Conservation (phyloP, 30 jellyfish, hydroid and myxozoan species). For the Aurelia sp. region DNA sequence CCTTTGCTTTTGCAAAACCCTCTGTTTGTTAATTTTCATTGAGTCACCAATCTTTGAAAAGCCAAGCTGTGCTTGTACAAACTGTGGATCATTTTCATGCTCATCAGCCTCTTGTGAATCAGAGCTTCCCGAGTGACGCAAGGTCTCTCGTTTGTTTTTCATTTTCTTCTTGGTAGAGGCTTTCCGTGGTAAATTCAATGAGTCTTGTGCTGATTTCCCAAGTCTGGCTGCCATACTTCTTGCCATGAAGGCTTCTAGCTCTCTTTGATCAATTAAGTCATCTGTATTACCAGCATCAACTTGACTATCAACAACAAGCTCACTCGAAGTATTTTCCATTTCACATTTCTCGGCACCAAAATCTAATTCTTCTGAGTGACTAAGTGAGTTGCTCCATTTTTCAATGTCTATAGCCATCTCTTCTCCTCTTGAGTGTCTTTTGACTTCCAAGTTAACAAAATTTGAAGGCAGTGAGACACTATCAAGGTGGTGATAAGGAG, state of each 20-base stretch:
- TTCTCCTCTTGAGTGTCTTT: conserved; percentile 62
- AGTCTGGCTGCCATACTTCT: conserved; percentile 38
- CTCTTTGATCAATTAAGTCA: conserved; percentile 38
- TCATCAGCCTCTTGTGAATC: conserved; percentile 61
- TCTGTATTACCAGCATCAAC: conserved; percentile 22
- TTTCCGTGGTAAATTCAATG: conserved; percentile 55
- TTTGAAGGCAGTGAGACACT: conserved; percentile 59
- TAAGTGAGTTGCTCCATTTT: conserved; percentile 39
- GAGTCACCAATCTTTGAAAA: conserved; percentile 52
- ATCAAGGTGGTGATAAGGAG: conserved; percentile 61
- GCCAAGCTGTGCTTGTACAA: conserved; percentile 53
- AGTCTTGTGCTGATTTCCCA: conserved; percentile 65
- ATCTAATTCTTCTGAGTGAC: not conserved
- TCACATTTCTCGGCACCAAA: conserved; percentile 10
- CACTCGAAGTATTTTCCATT: not conserved
- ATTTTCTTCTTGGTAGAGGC: conserved; percentile 56
- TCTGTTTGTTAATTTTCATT: conserved; percentile 43
- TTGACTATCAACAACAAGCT: not conserved
- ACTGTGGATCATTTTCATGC: conserved; percentile 2
- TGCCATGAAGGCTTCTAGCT: conserved; percentile 32
- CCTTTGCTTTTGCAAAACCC: conserved; percentile 4
- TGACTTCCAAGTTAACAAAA: conserved; percentile 46
- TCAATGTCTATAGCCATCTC: conserved; percentile 29
- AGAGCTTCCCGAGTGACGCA: conserved; percentile 29
- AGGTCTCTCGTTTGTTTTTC: conserved; percentile 41